Base-by-base conservation (phyloP, 2,797 vertebrate species). In the Gephyroberyx darwinii region DNA sequence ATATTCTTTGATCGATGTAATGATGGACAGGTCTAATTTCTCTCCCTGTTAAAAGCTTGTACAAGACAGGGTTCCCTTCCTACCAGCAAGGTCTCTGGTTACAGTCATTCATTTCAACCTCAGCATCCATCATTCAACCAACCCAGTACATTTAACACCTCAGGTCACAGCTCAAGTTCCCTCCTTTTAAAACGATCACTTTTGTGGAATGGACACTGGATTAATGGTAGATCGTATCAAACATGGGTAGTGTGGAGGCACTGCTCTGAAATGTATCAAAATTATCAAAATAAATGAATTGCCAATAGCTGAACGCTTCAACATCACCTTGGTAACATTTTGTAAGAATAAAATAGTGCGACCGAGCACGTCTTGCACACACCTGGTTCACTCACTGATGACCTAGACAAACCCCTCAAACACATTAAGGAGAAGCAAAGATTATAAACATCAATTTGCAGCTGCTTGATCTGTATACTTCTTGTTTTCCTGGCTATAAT, bases 21-120 rank as follows among this genome's bases (percentile, higher is more conserved):
- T 14, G 72, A 84, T 79, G 89, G 78, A 88, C 84, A 81, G 87
- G 55, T 86, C 85, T 89, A 86, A 89, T 88, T 91, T 82, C 79
- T 73, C 77, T 82, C 48, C 68, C 75, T 83, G 77, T 87, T 87
- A 78, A 74, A 84, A 86, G 79, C 86, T 83, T 88, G 87, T 90
- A 76, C 33, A 52, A 83, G 78, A 88, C 84, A 88, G 85, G 82
- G 69, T 69, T 85, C 70, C 41, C 74, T 90, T 86, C 77, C 84
- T 83, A 65, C 74, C 74, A 61, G 76, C 50, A 48, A 47, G 74
- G 64, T 80, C 81, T 93, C 90, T 43, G 41, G 80, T 93, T 91
- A 87, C 90, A 83, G 68, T 72, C 85, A 63, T 83, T 91, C 79
- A 85, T 84, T 86, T 81, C 81, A 88, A 86, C 75, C 80, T 86